Percentiles rank a stretch among this genome's conserved stretches.
Evolutionary conservation across 2,113 vertebrate species (phyloP).

Genomic region (Sturnira hondurensis): DNA sequence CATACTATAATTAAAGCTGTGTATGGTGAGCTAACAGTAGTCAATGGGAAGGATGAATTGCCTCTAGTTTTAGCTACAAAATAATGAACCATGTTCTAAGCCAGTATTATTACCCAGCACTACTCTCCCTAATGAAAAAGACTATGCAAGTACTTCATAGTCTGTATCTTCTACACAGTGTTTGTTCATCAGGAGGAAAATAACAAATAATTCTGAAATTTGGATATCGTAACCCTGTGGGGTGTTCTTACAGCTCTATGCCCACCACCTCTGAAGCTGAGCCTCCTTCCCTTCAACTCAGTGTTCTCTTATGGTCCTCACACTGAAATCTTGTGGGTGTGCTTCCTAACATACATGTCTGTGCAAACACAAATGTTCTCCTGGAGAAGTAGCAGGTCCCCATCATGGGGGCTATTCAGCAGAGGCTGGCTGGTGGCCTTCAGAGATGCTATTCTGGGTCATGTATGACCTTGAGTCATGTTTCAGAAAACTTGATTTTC

Average conservation of each 20-base stretch:
- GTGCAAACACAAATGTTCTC: background rate
- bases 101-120: background rate
- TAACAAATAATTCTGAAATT: background rate
- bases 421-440: background rate
- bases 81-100: background rate
- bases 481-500: too few species aligned
- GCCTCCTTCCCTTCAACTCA: background rate
- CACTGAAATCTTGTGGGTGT: background rate
- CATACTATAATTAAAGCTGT: background rate
- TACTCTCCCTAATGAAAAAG: background rate
- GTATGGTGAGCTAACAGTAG: background rate
- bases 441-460: background rate
- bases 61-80: slow-evolving; percentile 13
- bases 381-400: background rate
- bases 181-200: background rate
- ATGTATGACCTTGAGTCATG: background rate
- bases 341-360: background rate
- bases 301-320: background rate
- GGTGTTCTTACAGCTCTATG: background rate
- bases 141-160: background rate
- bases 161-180: background rate
- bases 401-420: background rate
- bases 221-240: background rate
- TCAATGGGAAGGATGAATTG: background rate
- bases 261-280: background rate